Base-by-base conservation (phyloP, 2,888 invertebrate genomes). In the Drosophila prostipennis region DNA sequence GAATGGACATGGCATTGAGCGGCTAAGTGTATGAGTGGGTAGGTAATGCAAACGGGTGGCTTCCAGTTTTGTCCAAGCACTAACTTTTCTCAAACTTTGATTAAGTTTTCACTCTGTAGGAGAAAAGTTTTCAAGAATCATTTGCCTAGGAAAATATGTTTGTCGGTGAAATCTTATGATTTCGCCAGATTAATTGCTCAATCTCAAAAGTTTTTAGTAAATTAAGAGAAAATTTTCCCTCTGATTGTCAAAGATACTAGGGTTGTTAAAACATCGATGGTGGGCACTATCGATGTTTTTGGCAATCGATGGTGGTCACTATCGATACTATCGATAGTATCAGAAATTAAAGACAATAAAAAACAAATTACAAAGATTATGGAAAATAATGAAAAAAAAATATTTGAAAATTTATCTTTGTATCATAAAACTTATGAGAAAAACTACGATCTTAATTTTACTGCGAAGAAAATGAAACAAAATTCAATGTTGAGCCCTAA, bases 1-100 rank as follows among this genome's bases (percentile, higher is more conserved):
- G 70, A 79, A 55, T 64, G 77, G 63, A 45, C 64, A 61, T 78
- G 80, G 55, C 84, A 80, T 86, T 86, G 84, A 65, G 72, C 58
- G 29, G 40, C 48, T 65, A 54, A 42, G 60, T 39, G 67, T 49
- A 36, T 64, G 29, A 13, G 68, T 26, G 32, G 55, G 39, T 43
- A 36, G 43, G 46, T 37, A 46, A 46, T 52, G 67, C 39, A 34
- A 64, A 26, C 56, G 73, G 70, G 76, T 59, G 63, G 73, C 63
- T 67, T 71, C 42, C 54, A 59, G 67, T 67, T 48, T 73, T 76
- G 55, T 53, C 55, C 48, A 36, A 36, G 32, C 29, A 48, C 13
- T 43, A 70, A 64, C 32, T 16, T 72, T 61, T 26, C 16, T 11
- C 45, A 13, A 58, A 58, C 60, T 71, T 68, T 39, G 57, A 71